Percentiles rank a stretch among this genome's conserved stretches.
These are phyloP conservation scores for Clarias pachynema DNA, from an alignment of 2,797 vertebrate genomes.

Conservation along the genomic window DNA sequence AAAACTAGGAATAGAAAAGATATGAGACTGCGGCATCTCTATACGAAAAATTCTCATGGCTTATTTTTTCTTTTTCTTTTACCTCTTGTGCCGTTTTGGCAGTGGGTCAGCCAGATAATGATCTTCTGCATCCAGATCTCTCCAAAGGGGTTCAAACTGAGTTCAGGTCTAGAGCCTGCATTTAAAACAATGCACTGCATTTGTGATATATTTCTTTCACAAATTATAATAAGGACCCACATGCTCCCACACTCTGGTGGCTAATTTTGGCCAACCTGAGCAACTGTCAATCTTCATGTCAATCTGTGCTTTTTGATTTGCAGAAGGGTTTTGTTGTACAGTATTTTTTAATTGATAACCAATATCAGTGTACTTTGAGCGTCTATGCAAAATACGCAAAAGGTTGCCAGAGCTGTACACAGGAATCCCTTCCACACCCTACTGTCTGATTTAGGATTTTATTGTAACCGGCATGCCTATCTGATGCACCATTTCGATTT, in stretches of 20 bases:
- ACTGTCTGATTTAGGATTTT: slow-evolving; percentile 5
- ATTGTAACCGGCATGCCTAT: background rate
- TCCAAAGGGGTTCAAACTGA: slow-evolving; percentile 72
- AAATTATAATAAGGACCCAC: background rate
- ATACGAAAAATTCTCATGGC: background rate
- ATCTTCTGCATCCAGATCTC: slow-evolving; percentile 68
- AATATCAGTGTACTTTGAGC: background rate
- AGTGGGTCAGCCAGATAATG: slow-evolving; percentile 75
- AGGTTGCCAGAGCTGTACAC: background rate
- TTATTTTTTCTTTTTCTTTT: slow-evolving; percentile 33
- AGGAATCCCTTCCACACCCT: background rate
- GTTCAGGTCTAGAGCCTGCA: slow-evolving; percentile 70
- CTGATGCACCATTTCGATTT: slow-evolving; percentile 14
- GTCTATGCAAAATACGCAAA: background rate
- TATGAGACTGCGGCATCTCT: background rate
- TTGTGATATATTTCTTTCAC: background rate
- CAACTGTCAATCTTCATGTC: background rate
- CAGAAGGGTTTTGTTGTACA: background rate
- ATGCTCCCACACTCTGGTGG: background rate
- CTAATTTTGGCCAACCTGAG: background rate
- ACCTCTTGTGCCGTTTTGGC: slow-evolving; percentile 53
- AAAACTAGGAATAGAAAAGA: slow-evolving; percentile 21
- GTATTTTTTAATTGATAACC: background rate
- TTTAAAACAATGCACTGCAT: background rate
- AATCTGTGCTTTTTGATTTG: background rate